A percentile compares a stretch with the other conserved stretches of the same genome.
These are phyloP conservation scores for Chromoteleia sp. DNA, from an alignment of 2,888 invertebrate genomes.

Conservation along the genomic window DNA sequence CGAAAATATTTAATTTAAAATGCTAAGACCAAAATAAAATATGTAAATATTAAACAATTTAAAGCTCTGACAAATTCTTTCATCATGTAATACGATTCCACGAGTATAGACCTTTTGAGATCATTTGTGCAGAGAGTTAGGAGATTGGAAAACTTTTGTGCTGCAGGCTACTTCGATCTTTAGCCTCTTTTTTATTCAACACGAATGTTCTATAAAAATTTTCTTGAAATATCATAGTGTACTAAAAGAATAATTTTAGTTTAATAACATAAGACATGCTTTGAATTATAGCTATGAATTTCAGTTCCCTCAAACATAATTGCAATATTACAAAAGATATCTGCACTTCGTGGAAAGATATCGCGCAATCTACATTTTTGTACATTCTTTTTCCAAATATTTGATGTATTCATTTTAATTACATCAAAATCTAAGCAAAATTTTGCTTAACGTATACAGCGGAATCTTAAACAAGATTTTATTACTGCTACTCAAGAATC, in stretches of 20 bases:
- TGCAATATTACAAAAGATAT: no score
- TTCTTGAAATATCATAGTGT: slow-evolving; percentile 2
- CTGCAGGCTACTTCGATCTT: slow-evolving; percentile 15
- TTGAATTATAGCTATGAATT: no score
- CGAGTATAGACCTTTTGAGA: slow-evolving; percentile 9
- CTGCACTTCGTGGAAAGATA: no score
- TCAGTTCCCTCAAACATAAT: no score
- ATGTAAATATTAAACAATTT: slow-evolving; percentile 3
- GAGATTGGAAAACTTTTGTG: slow-evolving; percentile 22
- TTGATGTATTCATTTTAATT: no score
- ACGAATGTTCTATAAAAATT: neutral
- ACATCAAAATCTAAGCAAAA: no score
- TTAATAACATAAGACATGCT: no score
- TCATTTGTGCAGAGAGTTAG: slow-evolving; percentile 13
- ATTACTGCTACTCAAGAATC: slow-evolving; percentile 5
- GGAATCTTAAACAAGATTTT: slow-evolving; percentile 1
- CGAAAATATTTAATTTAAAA: no score
- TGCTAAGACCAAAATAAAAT: no score
- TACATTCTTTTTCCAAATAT: no score
- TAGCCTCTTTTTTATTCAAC: slow-evolving; percentile 1
- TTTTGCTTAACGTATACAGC: neutral
- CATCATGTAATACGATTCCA: neutral
- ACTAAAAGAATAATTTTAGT: no score
- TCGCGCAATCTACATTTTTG: no score
- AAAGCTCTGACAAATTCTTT: neutral